Conservation (phyloP, 2,888 invertebrate genomes). For the Hydrotaea diabolus region DNA sequence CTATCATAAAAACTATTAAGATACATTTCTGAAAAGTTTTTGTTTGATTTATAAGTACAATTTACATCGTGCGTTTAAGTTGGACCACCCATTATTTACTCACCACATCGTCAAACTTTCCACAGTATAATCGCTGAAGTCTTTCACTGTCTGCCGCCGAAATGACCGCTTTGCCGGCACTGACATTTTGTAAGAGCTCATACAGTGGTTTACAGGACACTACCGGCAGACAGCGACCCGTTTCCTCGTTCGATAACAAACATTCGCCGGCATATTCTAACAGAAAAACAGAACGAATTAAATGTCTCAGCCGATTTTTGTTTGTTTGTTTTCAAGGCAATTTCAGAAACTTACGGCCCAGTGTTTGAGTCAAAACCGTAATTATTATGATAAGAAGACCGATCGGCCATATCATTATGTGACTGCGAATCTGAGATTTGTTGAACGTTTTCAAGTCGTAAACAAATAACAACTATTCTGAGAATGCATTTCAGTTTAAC, state of each 20-base stretch:
- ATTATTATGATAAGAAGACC: not conserved
- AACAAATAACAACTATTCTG: slow-evolving; percentile 8
- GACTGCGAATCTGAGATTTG: not conserved
- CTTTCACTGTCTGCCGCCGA: slow-evolving; percentile 59
- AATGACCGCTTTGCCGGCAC: slow-evolving; percentile 41
- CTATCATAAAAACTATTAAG: too few species aligned
- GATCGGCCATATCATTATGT: not conserved
- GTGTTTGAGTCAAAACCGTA: not conserved
- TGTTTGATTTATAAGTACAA: too few species aligned
- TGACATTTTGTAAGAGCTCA: slow-evolving; percentile 58
- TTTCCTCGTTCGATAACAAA: slow-evolving; percentile 68
- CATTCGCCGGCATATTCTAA: slow-evolving; percentile 73
- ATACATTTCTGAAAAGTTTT: too few species aligned
- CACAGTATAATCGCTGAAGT: slow-evolving; percentile 70
- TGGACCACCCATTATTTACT: too few species aligned
- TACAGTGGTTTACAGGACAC: slow-evolving; percentile 72
- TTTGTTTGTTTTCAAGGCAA: not conserved
- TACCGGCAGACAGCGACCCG: slow-evolving; percentile 73
- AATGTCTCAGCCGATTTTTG: not conserved
- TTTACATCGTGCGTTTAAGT: too few species aligned
- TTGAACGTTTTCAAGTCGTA: not conserved
- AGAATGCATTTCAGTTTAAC: not conserved
- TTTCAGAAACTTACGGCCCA: not conserved
- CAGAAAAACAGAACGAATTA: slow-evolving; percentile 38
- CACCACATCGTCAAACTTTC: slow-evolving; percentile 69